Percentiles rank a stretch among this genome's conserved stretches.
These are phyloP conservation scores for Nezara viridula DNA, from an alignment of 2,888 invertebrate genomes.

Conservation along the genomic window DNA sequence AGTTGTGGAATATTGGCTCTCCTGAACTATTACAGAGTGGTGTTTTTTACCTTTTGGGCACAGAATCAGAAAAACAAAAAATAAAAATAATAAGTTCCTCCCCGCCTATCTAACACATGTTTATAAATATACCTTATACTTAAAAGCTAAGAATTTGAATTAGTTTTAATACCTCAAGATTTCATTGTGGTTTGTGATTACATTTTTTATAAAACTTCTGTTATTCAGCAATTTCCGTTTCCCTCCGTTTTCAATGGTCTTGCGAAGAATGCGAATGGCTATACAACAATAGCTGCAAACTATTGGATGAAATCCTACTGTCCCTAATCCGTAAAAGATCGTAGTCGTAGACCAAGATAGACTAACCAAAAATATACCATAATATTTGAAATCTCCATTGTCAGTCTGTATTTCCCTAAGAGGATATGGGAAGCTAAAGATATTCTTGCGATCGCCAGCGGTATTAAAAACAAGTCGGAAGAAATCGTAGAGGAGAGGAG, in stretches of 20 bases:
- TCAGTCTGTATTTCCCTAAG: background rate
- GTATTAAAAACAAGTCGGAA: background rate
- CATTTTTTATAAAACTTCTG: background rate
- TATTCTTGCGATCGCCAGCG: background rate
- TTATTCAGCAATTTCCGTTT: background rate
- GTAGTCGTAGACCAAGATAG: background rate
- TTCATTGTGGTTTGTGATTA: background rate
- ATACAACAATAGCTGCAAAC: constrained; percentile 10
- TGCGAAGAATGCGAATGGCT: background rate
- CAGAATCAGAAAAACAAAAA: too few species aligned
- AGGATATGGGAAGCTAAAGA: background rate
- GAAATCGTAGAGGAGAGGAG: background rate
- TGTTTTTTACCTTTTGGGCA: too few species aligned
- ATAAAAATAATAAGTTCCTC: too few species aligned
- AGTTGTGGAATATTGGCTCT: too few species aligned
- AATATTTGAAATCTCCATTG: background rate
- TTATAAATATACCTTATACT: too few species aligned
- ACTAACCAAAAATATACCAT: background rate
- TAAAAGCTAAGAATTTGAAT: background rate
- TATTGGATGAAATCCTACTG: background rate
- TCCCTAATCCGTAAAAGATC: background rate
- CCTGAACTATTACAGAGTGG: too few species aligned
- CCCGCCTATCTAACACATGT: too few species aligned
- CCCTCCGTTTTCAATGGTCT: background rate
- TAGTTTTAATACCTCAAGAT: background rate